A percentile compares a stretch with the other conserved stretches of the same genome.
phyloP scores from a whole-genome alignment of 2,113 vertebrate genomes.

The Noctilio leporinus region DNA sequence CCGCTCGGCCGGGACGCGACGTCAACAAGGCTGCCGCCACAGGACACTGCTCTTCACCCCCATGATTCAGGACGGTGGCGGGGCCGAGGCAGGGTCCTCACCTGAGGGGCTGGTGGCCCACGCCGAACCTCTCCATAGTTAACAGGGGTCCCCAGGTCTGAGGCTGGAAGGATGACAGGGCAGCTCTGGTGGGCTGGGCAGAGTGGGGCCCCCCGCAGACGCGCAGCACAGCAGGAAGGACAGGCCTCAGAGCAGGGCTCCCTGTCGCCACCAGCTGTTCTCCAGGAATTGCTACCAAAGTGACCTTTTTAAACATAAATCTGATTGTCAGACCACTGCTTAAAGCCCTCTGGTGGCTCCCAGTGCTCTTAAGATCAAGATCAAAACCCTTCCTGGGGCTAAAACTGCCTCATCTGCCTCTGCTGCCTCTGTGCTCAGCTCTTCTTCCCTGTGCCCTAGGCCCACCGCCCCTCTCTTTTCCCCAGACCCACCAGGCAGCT shows the following conservation, averaged over 20 bases:
- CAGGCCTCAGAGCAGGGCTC: not conserved
- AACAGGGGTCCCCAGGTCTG: not conserved
- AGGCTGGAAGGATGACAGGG: not conserved
- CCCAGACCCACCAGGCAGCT: rapidly evolving
- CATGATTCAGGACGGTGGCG: not conserved
- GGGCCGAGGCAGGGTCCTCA: not conserved
- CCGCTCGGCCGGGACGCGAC: not conserved
- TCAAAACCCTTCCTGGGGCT: not conserved
- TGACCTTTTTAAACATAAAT: not conserved
- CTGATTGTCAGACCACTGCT: not conserved
- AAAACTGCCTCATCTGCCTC: not conserved
- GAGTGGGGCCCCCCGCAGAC: not conserved
- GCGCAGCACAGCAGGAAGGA: not conserved
- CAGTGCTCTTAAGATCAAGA: not conserved
- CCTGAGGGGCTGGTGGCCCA: slow-evolving; percentile 38
- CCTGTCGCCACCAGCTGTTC: not conserved
- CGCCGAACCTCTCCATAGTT: slow-evolving; percentile 13
- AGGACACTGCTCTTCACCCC: not conserved
- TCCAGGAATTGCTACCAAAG: not conserved
- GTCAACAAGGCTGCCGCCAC: not conserved
- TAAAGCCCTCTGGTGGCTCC: not conserved
- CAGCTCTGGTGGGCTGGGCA: not conserved
- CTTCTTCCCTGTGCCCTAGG: not conserved
- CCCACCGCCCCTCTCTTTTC: rapidly evolving
- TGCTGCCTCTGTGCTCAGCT: not conserved